phyloP scores from a whole-genome alignment of 2,797 vertebrate genomes.

The Novumbra hubbsi region DNA sequence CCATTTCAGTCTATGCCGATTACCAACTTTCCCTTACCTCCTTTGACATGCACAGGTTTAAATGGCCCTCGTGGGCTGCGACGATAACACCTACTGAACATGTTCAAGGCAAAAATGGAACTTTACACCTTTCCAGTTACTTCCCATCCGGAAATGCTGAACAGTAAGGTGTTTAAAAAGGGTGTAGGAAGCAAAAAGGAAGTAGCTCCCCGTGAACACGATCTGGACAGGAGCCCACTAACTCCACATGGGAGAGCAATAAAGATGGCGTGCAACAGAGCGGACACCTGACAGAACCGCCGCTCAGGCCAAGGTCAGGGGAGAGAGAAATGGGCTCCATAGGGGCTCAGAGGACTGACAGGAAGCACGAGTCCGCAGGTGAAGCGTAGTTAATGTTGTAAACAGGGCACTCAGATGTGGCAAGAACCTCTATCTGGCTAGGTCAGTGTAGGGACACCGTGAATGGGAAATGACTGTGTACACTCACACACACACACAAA shows the following conservation, averaged over 20 bases:
- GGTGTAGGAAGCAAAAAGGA: background rate
- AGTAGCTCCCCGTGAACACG: background rate
- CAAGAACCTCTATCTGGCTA: conserved; percentile 15
- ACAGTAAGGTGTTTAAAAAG: background rate
- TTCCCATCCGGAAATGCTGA: background rate
- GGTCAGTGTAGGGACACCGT: conserved; percentile 20
- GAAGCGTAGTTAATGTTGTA: conserved; percentile 21
- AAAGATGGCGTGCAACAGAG: conserved; percentile 62
- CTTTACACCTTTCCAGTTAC: background rate
- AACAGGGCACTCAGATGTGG: conserved; percentile 11
- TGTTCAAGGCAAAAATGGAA: background rate
- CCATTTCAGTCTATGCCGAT: conserved; percentile 25
- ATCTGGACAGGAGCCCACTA: conserved; percentile 54
- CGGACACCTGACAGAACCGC: conserved; percentile 70
- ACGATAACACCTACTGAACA: background rate
- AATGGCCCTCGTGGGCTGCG: background rate
- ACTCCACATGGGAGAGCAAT: conserved; percentile 57
- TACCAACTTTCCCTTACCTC: background rate
- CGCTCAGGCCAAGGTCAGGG: conserved; percentile 66
- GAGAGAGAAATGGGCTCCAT: conserved; percentile 18
- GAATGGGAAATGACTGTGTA: background rate
- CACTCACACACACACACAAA: too few species aligned
- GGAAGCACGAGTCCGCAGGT: conserved; percentile 44
- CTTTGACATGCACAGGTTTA: background rate
- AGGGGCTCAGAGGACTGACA: conserved; percentile 32